A percentile compares a stretch with the other conserved stretches of the same genome.
Conservation (phyloP, 1,140 invertebrate species). For the Bombus consobrinus region DNA sequence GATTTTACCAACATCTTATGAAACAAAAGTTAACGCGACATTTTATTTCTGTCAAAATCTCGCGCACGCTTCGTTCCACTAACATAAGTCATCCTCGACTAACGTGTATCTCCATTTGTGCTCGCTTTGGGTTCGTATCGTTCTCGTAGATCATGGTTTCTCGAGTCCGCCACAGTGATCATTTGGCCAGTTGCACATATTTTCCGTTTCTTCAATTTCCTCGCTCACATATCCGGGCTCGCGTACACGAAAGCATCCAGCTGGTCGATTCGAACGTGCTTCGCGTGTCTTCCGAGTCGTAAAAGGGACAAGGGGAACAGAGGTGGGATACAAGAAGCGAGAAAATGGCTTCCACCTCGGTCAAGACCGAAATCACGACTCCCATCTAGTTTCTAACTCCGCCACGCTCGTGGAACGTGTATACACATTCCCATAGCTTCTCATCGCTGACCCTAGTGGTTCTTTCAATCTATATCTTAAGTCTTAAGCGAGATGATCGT, state of each 20-base stretch:
- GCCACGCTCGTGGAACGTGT: conserved; percentile 50
- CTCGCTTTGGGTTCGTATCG: background rate
- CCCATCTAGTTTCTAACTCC: conserved; percentile 57
- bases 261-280: conserved; percentile 50
- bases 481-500: conserved; percentile 30
- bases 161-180: conserved; percentile 27
- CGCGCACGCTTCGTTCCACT: background rate
- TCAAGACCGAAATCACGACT: conserved; percentile 56
- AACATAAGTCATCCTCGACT: background rate
- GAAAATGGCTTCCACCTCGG: conserved; percentile 14
- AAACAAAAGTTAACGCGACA: conserved; percentile 1
- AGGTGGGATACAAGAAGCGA: background rate
- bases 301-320: conserved; percentile 1
- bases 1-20: background rate
- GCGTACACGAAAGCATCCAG: background rate
- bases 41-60: background rate
- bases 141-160: conserved; percentile 23
- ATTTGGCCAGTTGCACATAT: conserved; percentile 34
- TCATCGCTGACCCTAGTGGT: conserved; percentile 37
- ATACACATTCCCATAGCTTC: conserved; percentile 53
- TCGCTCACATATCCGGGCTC: background rate
- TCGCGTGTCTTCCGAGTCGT: conserved; percentile 39
- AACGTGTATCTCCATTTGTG: background rate
- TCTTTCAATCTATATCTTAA: conserved; percentile 42
- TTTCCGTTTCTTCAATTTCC: conserved; percentile 53